Percentiles rank a stretch among this genome's conserved stretches.
These are phyloP conservation scores for Dynastes maya DNA, from an alignment of 2,888 invertebrate species.

Conservation along the genomic window DNA sequence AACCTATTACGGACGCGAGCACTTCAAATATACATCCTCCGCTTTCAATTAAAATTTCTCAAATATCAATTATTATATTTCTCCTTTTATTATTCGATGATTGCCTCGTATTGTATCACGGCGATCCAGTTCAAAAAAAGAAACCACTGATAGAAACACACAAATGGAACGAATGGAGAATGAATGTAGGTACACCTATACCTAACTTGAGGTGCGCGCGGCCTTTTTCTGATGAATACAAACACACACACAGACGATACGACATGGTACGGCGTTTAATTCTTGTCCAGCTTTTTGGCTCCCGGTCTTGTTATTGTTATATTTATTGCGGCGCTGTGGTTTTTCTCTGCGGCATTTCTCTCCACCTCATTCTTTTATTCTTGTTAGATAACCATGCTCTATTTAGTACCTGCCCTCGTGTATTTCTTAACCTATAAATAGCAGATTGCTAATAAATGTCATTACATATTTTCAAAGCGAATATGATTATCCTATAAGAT, in stretches of 20 bases:
- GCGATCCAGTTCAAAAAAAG: slow-evolving; percentile 36
- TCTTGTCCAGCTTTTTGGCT: slow-evolving; percentile 38
- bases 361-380: slow-evolving; percentile 15
- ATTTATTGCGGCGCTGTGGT: slow-evolving; percentile 28
- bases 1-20: slow-evolving; percentile 57
- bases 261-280: slow-evolving; percentile 30
- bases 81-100: slow-evolving; percentile 52
- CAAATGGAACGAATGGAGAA: slow-evolving; percentile 39
- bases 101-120: slow-evolving; percentile 49
- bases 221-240: slow-evolving; percentile 22
- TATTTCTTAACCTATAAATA: neutral
- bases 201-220: slow-evolving; percentile 14
- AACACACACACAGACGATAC: slow-evolving; percentile 24
- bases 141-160: slow-evolving; percentile 45
- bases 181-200: slow-evolving; percentile 18
- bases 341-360: slow-evolving; percentile 15
- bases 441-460: neutral
- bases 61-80: slow-evolving; percentile 57
- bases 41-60: slow-evolving; percentile 62
- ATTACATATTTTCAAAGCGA: no score
- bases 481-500: no score
- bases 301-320: slow-evolving; percentile 43
- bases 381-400: neutral
- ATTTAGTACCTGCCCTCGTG: slow-evolving; percentile 3
- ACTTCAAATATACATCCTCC: slow-evolving; percentile 50